These are phyloP conservation scores for Tenthredo distinguenda DNA, from an alignment of 2,888 invertebrate species.

Conservation along the genomic window DNA sequence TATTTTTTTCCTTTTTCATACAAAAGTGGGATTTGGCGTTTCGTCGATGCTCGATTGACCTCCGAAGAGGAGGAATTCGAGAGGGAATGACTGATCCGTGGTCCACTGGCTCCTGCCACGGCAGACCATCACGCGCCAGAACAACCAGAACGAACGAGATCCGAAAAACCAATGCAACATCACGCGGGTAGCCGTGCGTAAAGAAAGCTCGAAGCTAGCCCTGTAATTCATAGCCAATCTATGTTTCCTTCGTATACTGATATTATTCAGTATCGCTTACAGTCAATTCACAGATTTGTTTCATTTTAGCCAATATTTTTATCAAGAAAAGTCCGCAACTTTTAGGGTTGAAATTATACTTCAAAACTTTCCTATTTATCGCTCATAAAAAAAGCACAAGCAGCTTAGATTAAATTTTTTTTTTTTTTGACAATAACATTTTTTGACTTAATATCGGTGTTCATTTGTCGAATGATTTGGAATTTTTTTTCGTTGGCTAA, in stretches of 20 bases:
- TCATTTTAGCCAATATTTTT: neutral
- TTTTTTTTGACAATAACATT: neutral
- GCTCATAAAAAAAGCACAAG: neutral
- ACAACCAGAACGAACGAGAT: constrained; percentile 44
- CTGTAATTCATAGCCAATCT: constrained; percentile 10
- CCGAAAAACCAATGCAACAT: constrained; percentile 48
- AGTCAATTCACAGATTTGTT: neutral
- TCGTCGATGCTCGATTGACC: constrained; percentile 47
- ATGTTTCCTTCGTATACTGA: neutral
- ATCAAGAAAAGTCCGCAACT: neutral
- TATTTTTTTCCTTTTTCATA: neutral
- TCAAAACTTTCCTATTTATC: neutral
- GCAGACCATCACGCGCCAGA: constrained; percentile 32
- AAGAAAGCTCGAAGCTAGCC: constrained; percentile 35
- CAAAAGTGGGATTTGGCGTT: constrained; percentile 39
- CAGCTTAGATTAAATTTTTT: neutral
- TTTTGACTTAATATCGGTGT: neutral
- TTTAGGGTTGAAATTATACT: neutral
- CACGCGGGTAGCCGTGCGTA: constrained; percentile 35
- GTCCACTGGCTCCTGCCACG: constrained; percentile 38
- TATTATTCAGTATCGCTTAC: neutral
- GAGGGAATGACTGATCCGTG: constrained; percentile 48
- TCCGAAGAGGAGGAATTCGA: constrained; percentile 14
- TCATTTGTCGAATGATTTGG: neutral
- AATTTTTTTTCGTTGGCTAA: neutral